A percentile compares a stretch with the other conserved stretches of the same genome.
Conservation (phyloP, 2,797 vertebrate genomes). For the Danio albolineatus region DNA sequence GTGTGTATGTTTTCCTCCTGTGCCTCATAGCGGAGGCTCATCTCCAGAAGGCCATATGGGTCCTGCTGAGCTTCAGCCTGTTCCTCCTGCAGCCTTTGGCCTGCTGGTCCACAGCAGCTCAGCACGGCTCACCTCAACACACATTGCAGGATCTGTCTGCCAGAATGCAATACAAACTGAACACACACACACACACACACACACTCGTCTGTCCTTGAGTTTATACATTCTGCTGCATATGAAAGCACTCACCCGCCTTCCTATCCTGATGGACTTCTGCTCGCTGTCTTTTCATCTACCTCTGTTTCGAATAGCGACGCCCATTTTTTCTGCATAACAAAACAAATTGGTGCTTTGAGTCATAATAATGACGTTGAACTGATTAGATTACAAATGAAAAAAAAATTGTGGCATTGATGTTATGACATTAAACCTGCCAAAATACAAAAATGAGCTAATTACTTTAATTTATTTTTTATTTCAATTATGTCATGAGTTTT, state of each 20-base stretch:
- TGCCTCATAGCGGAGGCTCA: conserved; percentile 63
- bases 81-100: conserved; percentile 71
- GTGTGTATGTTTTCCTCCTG: conserved; percentile 53
- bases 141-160: conserved; percentile 57
- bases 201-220: conserved; percentile 60
- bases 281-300: neutral
- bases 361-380: neutral
- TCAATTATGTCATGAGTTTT: too few relatives aligned
- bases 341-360: neutral
- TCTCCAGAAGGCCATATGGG: conserved; percentile 78
- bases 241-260: conserved; percentile 1
- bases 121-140: conserved; percentile 62
- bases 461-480: too few relatives aligned
- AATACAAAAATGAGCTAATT: too few relatives aligned
- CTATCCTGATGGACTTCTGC: neutral
- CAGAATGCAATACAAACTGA: conserved; percentile 54
- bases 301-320: too few relatives aligned
- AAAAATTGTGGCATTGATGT: too few relatives aligned
- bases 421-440: too few relatives aligned
- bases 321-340: neutral
- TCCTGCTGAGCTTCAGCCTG: conserved; percentile 78
- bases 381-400: neutral
- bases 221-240: conserved; percentile 36
- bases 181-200: too few relatives aligned
- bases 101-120: conserved; percentile 55